Conservation (phyloP, 2,888 invertebrate species). For the Plagiodera versicolora region DNA sequence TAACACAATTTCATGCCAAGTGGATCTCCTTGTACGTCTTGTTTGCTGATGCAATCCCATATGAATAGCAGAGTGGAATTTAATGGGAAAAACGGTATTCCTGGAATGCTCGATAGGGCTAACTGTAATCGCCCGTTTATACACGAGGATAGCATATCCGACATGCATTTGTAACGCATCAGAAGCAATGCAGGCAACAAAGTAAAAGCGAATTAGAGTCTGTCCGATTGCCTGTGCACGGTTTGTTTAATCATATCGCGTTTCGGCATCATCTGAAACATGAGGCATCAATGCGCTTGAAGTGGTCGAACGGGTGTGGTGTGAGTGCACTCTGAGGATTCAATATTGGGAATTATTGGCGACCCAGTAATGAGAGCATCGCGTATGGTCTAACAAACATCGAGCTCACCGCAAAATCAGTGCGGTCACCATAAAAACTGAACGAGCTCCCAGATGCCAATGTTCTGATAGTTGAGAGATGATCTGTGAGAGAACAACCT, state of each 20-base stretch:
- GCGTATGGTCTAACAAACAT: slow-evolving; percentile 2
- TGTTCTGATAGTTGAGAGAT: too few species aligned
- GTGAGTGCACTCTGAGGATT: slow-evolving; percentile 35
- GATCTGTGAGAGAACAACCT: too few species aligned
- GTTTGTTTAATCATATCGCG: slow-evolving; percentile 43
- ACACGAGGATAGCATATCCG: neutral
- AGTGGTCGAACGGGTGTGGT: slow-evolving; percentile 32
- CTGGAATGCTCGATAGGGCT: neutral
- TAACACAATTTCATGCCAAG: too few species aligned
- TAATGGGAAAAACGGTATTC: neutral
- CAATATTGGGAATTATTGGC: slow-evolving; percentile 42
- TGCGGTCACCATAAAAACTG: too few species aligned
- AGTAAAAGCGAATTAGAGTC: slow-evolving; percentile 35
- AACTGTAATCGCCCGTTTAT: neutral
- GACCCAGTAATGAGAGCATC: slow-evolving; percentile 32
- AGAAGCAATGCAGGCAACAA: slow-evolving; percentile 13
- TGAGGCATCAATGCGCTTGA: slow-evolving; percentile 42
- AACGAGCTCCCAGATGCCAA: too few species aligned
- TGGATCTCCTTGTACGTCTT: too few species aligned
- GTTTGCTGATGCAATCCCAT: too few species aligned
- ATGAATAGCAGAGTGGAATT: neutral
- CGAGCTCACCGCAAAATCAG: too few species aligned
- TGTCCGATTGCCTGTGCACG: slow-evolving; percentile 36
- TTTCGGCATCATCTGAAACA: slow-evolving; percentile 43
- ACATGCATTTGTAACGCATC: neutral